These are phyloP conservation scores for Microcebus murinus DNA, from an alignment of 2,113 vertebrate species.

Conservation along the genomic window DNA sequence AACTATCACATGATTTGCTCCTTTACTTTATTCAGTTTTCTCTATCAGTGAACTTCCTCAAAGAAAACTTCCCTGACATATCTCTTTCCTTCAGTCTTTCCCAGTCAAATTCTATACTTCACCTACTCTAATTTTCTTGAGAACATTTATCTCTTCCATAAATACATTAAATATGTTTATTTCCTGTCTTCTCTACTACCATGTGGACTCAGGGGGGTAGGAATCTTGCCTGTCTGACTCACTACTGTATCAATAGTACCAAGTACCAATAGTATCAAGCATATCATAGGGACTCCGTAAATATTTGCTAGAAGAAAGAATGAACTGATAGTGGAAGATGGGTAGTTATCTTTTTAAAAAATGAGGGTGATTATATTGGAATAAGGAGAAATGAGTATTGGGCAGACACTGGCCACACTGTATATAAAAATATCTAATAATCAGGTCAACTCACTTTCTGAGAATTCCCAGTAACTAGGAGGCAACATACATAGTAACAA, in stretches of 20 bases:
- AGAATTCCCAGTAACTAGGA: neutral
- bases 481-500: neutral
- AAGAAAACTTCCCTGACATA: neutral
- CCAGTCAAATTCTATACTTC: neutral
- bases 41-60: neutral
- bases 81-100: neutral
- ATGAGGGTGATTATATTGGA: neutral
- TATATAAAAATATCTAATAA: neutral
- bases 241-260: too few relatives aligned
- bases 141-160: neutral
- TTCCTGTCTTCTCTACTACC: neutral
- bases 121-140: neutral
- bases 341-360: neutral
- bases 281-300: neutral
- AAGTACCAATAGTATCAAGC: neutral
- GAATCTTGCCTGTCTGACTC: neutral
- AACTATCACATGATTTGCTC: neutral
- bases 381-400: neutral
- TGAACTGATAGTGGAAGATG: neutral
- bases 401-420: neutral
- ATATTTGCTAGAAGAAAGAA: neutral
- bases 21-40: neutral
- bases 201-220: neutral
- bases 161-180: neutral
- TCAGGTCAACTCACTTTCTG: neutral